These are phyloP conservation scores for Neosilurus hyrtlii DNA, from an alignment of 2,797 vertebrate species.

Conservation along the genomic window DNA sequence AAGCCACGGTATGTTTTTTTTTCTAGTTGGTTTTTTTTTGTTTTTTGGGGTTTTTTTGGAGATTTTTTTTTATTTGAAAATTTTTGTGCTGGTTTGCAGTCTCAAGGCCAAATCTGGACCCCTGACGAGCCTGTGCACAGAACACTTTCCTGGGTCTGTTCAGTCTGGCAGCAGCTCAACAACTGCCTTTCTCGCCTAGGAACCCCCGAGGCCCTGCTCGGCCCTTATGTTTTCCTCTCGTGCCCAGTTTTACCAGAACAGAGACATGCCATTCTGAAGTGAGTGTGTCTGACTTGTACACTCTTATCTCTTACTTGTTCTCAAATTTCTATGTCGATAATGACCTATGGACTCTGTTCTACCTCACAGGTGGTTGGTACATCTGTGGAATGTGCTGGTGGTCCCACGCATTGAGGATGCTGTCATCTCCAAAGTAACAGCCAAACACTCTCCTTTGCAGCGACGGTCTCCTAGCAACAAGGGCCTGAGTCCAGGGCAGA, in stretches of 20 bases:
- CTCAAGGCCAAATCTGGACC: slow-evolving; percentile 72
- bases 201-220: slow-evolving; percentile 87
- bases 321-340: background rate
- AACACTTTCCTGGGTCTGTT: slow-evolving; percentile 80
- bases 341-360: background rate
- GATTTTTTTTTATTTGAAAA: background rate
- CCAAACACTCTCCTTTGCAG: slow-evolving; percentile 70
- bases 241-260: slow-evolving; percentile 83
- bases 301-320: background rate
- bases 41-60: background rate
- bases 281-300: slow-evolving; percentile 54
- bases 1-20: background rate
- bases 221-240: slow-evolving; percentile 87
- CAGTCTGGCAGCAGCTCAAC: slow-evolving; percentile 91
- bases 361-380: slow-evolving; percentile 84
- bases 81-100: slow-evolving; percentile 63
- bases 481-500: slow-evolving; percentile 83
- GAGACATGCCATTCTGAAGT: slow-evolving; percentile 81
- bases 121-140: slow-evolving; percentile 76
- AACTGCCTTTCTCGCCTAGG: slow-evolving; percentile 87
- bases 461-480: slow-evolving; percentile 71
- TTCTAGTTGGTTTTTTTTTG: too few species aligned
- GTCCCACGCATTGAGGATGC: slow-evolving; percentile 90
- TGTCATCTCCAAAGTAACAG: slow-evolving; percentile 84
- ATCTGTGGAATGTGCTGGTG: slow-evolving; percentile 88